Evolutionary conservation across 2,888 invertebrate species (phyloP).

Genomic region (Thymelicus sylvestris): DNA sequence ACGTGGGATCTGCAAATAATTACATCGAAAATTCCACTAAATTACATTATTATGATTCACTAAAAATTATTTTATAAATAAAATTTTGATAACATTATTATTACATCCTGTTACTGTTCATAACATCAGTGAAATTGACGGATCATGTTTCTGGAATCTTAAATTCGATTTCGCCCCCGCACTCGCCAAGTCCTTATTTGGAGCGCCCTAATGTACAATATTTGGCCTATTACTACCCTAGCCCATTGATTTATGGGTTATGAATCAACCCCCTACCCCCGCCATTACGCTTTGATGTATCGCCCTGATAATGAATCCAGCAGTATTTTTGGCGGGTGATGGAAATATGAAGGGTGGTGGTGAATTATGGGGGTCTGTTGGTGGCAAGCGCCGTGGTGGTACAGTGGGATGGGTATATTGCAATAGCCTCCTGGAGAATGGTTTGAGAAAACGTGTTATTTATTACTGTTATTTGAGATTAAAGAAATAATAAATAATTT

Average conservation of each 20-base stretch:
- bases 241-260: slow-evolving; percentile 83
- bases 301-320: slow-evolving; percentile 80
- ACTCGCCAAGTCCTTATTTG: slow-evolving; percentile 40
- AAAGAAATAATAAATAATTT: too few species aligned
- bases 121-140: neutral
- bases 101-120: neutral
- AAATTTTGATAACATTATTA: too few species aligned
- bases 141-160: slow-evolving; percentile 8
- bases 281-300: slow-evolving; percentile 75
- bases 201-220: slow-evolving; percentile 64
- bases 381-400: slow-evolving; percentile 36
- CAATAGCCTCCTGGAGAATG: slow-evolving; percentile 40
- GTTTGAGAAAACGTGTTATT: too few species aligned
- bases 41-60: too few species aligned
- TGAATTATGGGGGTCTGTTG: slow-evolving; percentile 46
- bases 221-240: slow-evolving; percentile 77
- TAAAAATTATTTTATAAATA: too few species aligned
- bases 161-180: slow-evolving; percentile 29
- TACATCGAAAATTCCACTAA: too few species aligned
- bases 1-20: too few species aligned
- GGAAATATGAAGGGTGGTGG: slow-evolving; percentile 69
- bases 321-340: slow-evolving; percentile 80
- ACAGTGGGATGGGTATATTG: slow-evolving; percentile 30
- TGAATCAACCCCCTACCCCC: slow-evolving; percentile 74
- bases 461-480: too few species aligned